A percentile compares a stretch with the other conserved stretches of the same genome.
phyloP scores from a whole-genome alignment of 1,140 invertebrate species.

The Trissolcus basalis region DNA sequence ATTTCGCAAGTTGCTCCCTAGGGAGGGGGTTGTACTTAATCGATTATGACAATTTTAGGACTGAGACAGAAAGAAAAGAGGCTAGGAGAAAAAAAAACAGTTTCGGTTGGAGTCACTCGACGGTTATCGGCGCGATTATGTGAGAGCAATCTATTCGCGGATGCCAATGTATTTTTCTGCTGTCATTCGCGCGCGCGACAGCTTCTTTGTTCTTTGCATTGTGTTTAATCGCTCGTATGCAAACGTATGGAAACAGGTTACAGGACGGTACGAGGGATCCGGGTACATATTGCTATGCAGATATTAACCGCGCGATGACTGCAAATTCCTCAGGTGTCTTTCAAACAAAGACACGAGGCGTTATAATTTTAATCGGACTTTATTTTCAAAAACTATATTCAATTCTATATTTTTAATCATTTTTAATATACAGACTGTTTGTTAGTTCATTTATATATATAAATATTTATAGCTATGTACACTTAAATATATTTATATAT shows the following conservation, averaged over 20 bases:
- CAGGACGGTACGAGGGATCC: conserved; percentile 61
- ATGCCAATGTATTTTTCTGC: conserved; percentile 46
- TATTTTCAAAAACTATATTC: too few relatives aligned
- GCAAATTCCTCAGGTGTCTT: conserved; percentile 53
- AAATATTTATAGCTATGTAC: too few relatives aligned
- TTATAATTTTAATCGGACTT: not conserved
- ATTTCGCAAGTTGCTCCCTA: conserved; percentile 66
- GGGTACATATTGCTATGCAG: conserved; percentile 64
- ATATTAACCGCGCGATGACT: conserved; percentile 57
- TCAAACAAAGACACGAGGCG: not conserved
- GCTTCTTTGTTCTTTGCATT: conserved; percentile 57
- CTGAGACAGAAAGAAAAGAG: not conserved
- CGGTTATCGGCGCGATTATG: conserved; percentile 31
- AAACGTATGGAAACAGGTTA: conserved; percentile 62
- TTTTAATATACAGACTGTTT: too few relatives aligned
- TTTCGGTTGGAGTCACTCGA: conserved; percentile 27
- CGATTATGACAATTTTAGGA: not conserved
- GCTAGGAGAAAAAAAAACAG: conserved; percentile 9
- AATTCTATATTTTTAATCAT: not conserved
- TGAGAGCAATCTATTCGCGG: conserved; percentile 28
- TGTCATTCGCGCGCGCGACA: conserved; percentile 35
- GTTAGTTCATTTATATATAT: too few relatives aligned
- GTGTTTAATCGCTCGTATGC: conserved; percentile 57
- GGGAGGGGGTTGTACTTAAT: conserved; percentile 27
- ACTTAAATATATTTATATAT: too few relatives aligned